phyloP scores from a whole-genome alignment of 2,888 invertebrate species.

The Gymnocheta viridis region DNA sequence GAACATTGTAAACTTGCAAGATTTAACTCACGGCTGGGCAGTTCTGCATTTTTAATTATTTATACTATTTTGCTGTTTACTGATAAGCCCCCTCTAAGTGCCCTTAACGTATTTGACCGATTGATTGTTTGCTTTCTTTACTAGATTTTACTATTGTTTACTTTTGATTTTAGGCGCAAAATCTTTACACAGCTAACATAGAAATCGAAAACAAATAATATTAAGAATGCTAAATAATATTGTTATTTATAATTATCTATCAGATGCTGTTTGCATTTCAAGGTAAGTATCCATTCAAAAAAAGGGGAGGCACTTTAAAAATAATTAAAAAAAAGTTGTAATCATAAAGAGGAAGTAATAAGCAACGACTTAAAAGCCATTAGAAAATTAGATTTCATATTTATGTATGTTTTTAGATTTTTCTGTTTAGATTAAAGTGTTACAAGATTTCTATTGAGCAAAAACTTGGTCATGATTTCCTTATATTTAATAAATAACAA shows the following conservation, averaged over 20 bases:
- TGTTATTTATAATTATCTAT: not conserved
- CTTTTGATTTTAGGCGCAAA: slow-evolving; percentile 43
- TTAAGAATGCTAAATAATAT: not conserved
- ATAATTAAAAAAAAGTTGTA: too few species aligned
- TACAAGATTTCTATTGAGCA: too few species aligned
- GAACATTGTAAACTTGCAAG: not conserved
- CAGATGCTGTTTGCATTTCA: not conserved
- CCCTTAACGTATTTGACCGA: not conserved
- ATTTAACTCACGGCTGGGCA: not conserved
- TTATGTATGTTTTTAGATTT: too few species aligned
- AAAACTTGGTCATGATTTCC: too few species aligned
- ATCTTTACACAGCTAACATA: not conserved
- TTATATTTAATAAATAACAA: too few species aligned
- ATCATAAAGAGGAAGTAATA: too few species aligned
- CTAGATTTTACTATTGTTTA: slow-evolving; percentile 22
- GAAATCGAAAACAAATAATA: not conserved
- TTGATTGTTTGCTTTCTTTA: slow-evolving; percentile 11
- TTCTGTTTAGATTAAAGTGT: too few species aligned
- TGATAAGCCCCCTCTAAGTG: slow-evolving; percentile 6
- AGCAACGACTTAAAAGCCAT: too few species aligned
- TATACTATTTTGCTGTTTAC: slow-evolving; percentile 22
- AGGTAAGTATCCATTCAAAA: not conserved
- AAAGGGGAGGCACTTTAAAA: too few species aligned
- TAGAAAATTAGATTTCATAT: too few species aligned
- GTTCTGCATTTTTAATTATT: slow-evolving; percentile 1